Evolutionary conservation across 2,797 vertebrate species (phyloP).

Genomic region (Liparis tanakae): DNA sequence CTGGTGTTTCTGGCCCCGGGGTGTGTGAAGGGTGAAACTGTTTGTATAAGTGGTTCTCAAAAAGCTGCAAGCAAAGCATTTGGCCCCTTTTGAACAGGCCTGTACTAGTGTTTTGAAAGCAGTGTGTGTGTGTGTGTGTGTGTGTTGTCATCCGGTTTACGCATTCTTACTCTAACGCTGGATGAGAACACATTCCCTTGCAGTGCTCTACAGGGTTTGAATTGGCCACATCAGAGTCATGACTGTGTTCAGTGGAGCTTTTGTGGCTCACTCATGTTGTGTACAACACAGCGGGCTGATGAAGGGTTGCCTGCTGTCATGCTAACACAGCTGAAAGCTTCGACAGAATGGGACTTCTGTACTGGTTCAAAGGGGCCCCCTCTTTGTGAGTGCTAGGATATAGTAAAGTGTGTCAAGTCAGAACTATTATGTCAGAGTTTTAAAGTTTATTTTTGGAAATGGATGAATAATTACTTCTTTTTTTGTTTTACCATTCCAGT

Average conservation of each 20-base stretch:
- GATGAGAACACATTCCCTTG: neutral
- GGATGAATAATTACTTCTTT: neutral
- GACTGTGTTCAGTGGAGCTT: slow-evolving; percentile 16
- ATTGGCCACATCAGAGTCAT: slow-evolving; percentile 8
- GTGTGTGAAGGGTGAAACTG: neutral
- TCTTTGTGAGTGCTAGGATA: neutral
- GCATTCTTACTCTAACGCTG: neutral
- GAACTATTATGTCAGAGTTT: slow-evolving; percentile 6
- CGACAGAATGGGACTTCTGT: slow-evolving; percentile 47
- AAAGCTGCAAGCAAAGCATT: neutral
- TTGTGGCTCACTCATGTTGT: slow-evolving; percentile 34
- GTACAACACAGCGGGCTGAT: slow-evolving; percentile 35
- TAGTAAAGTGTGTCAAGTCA: slow-evolving; percentile 11
- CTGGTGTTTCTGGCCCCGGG: neutral
- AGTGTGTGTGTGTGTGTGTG: neutral
- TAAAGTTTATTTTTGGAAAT: neutral
- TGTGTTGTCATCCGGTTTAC: neutral
- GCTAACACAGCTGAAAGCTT: slow-evolving; percentile 43
- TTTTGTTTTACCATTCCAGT: neutral
- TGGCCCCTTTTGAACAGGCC: neutral
- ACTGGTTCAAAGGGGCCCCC: slow-evolving; percentile 10
- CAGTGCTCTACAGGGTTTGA: neutral
- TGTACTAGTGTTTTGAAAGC: neutral
- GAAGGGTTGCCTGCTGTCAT: slow-evolving; percentile 16
- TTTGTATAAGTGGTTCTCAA: neutral